phyloP scores from a whole-genome alignment of 2,888 invertebrate species.

The Leucophora obtusa region DNA sequence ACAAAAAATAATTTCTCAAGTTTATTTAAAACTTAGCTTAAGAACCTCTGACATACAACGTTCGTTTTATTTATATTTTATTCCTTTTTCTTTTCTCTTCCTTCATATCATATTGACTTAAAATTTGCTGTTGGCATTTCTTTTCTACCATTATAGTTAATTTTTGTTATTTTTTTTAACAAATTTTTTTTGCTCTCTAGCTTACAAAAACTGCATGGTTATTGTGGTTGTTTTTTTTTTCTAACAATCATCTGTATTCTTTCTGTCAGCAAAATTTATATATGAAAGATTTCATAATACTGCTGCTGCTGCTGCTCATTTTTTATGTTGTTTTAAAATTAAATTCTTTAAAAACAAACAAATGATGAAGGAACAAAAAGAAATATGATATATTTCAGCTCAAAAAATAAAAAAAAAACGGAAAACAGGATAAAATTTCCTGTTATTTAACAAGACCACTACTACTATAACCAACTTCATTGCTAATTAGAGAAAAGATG shows the following conservation, averaged over 20 bases:
- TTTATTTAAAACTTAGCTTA: background rate
- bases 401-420: background rate
- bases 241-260: background rate
- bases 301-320: slow-evolving; percentile 7
- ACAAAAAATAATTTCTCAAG: too few relatives aligned
- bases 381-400: background rate
- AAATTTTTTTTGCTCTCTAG: background rate
- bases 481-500: background rate
- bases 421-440: background rate
- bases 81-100: background rate
- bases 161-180: background rate
- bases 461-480: background rate
- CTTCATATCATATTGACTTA: slow-evolving; percentile 10
- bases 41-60: background rate
- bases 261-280: slow-evolving; percentile 3
- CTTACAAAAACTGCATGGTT: background rate
- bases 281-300: slow-evolving; percentile 13
- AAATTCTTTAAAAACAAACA: slow-evolving; percentile 9
- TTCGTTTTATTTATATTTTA: background rate
- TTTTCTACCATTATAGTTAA: slow-evolving; percentile 24
- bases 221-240: slow-evolving; percentile 6
- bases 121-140: slow-evolving; percentile 22
- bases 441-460: background rate
- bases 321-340: background rate
- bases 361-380: background rate